phyloP scores from a whole-genome alignment of 2,113 vertebrate genomes.

The Girardinichthys multiradiatus region DNA sequence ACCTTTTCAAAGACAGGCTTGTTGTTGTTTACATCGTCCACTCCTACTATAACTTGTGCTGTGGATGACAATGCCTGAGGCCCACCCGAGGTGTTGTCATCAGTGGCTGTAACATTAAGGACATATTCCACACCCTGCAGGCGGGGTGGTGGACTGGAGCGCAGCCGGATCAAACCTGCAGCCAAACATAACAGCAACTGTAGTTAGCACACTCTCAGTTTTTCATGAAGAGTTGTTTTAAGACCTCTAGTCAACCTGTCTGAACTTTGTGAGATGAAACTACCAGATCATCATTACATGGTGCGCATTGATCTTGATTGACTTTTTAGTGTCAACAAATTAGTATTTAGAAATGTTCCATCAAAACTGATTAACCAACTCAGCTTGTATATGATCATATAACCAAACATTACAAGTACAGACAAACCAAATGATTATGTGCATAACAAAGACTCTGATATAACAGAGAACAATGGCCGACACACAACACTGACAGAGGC shows the following conservation, averaged over 20 bases:
- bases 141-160: slow-evolving; percentile 83
- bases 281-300: neutral
- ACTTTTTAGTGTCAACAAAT: neutral
- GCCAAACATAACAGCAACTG: slow-evolving; percentile 32
- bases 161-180: slow-evolving; percentile 87
- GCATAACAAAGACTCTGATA: no score
- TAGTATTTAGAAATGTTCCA: neutral
- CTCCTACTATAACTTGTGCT: slow-evolving; percentile 85
- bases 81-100: slow-evolving; percentile 87
- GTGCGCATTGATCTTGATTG: neutral
- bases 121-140: slow-evolving; percentile 88
- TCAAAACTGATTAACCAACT: neutral
- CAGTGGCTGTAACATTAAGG: slow-evolving; percentile 86
- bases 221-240: neutral
- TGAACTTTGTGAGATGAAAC: neutral
- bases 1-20: slow-evolving; percentile 91
- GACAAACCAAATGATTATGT: no score
- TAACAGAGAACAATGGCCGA: no score
- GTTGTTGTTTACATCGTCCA: slow-evolving; percentile 91
- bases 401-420: no score
- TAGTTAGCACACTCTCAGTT: neutral
- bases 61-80: slow-evolving; percentile 82
- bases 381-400: neutral
- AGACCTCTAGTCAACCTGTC: neutral
- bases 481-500: no score